Evolutionary conservation across 2,797 vertebrate genomes (phyloP).

Genomic region (Artibeus jamaicensis): DNA sequence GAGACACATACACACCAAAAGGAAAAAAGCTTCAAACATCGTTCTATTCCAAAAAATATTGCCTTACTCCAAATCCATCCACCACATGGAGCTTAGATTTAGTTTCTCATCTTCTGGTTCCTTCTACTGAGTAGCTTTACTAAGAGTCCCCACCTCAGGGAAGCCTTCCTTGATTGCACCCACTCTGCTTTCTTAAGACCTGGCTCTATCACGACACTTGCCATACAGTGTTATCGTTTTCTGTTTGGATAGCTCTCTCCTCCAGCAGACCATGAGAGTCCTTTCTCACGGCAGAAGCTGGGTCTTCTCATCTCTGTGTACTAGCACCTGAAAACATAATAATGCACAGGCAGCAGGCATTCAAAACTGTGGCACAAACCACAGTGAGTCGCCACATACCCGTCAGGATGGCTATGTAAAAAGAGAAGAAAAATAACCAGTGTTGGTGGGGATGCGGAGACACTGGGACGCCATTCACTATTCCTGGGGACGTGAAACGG

Average conservation of each 20-base stretch:
- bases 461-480: fast-evolving
- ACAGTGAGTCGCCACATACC: neutral
- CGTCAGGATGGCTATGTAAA: neutral
- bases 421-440: neutral
- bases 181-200: neutral
- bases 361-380: neutral
- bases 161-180: neutral
- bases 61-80: neutral
- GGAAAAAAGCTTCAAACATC: neutral
- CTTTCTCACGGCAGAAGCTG: neutral
- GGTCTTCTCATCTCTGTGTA: neutral
- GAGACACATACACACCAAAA: neutral
- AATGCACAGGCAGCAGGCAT: neutral
- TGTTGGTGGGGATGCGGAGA: neutral
- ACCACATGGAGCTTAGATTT: neutral
- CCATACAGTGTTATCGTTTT: neutral
- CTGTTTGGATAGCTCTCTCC: neutral
- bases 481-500: neutral
- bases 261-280: neutral
- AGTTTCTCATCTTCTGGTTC: neutral
- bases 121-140: neutral
- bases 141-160: neutral
- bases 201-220: neutral
- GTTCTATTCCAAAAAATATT: neutral
- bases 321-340: neutral